phyloP scores from a whole-genome alignment of 2,888 invertebrate species.

The Sminthurinus aureus region DNA sequence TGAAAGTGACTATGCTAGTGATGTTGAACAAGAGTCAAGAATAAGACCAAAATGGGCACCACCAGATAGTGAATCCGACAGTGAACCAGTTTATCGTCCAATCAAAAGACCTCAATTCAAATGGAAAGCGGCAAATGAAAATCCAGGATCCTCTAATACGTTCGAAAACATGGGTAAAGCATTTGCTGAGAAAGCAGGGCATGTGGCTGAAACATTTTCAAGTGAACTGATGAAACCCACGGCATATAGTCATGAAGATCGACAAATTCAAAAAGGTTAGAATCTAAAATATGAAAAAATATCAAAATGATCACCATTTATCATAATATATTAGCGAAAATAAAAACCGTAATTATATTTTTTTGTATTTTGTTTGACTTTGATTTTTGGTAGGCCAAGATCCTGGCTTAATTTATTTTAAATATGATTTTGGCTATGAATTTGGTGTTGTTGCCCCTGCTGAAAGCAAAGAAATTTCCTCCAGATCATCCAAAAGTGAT shows the following conservation, averaged over 20 bases:
- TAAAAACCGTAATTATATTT: not conserved
- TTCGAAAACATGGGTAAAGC: slow-evolving; percentile 20
- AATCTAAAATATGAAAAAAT: not conserved
- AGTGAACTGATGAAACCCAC: slow-evolving; percentile 4
- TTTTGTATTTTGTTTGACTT: slow-evolving; percentile 4
- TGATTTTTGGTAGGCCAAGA: slow-evolving; percentile 67
- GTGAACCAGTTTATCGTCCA: slow-evolving; percentile 62
- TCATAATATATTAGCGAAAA: not conserved
- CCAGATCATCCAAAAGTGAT: not conserved
- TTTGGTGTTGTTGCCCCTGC: slow-evolving; percentile 69
- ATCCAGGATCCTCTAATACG: not conserved
- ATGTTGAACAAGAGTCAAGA: slow-evolving; percentile 68
- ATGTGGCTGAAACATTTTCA: slow-evolving; percentile 18
- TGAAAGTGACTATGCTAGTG: slow-evolving; percentile 76
- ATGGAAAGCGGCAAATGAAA: slow-evolving; percentile 7
- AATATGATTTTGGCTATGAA: slow-evolving; percentile 82
- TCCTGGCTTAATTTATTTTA: slow-evolving; percentile 80
- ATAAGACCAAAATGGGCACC: slow-evolving; percentile 73
- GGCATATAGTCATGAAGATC: slow-evolving; percentile 26
- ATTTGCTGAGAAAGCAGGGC: slow-evolving; percentile 29
- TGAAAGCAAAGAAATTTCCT: not conserved
- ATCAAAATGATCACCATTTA: not conserved
- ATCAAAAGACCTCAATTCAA: slow-evolving; percentile 19
- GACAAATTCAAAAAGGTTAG: slow-evolving; percentile 29
- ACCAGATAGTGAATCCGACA: slow-evolving; percentile 62